phyloP scores from a whole-genome alignment of 2,888 invertebrate genomes.

The Eurytoma adleriae region DNA sequence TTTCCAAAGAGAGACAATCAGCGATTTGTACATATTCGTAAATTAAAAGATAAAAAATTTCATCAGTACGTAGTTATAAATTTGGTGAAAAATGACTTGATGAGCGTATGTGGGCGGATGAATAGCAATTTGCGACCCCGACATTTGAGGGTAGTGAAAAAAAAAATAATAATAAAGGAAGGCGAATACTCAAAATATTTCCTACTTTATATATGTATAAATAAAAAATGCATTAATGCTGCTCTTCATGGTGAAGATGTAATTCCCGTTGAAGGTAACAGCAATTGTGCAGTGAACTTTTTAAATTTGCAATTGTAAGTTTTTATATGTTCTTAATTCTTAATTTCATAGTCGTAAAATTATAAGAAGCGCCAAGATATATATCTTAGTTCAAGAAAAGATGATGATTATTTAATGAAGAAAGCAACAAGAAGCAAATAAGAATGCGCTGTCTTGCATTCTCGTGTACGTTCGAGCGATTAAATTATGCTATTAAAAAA shows the following conservation, averaged over 20 bases:
- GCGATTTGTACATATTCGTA: conserved; percentile 71
- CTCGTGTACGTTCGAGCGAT: conserved; percentile 48
- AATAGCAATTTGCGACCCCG: conserved; percentile 45
- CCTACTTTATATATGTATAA: conserved; percentile 73
- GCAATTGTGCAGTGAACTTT: conserved; percentile 58
- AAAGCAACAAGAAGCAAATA: conserved; percentile 29
- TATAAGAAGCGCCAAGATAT: conserved; percentile 62
- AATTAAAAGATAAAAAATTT: conserved; percentile 56
- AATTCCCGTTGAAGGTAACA: conserved; percentile 60
- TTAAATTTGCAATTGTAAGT: conserved; percentile 71
- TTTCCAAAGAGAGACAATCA: conserved; percentile 68
- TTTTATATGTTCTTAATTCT: conserved; percentile 72
- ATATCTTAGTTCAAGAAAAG: conserved; percentile 52
- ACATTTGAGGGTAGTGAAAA: conserved; percentile 40
- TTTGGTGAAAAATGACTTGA: conserved; percentile 67
- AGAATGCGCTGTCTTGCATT: conserved; percentile 40
- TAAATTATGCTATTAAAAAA: conserved; percentile 57
- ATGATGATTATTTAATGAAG: conserved; percentile 51
- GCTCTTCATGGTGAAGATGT: conserved; percentile 67
- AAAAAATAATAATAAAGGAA: conserved; percentile 61
- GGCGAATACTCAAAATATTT: conserved; percentile 74
- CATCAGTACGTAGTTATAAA: conserved; percentile 64
- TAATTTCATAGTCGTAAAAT: conserved; percentile 69
- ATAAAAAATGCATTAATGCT: conserved; percentile 57
- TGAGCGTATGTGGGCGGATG: conserved; percentile 56